phyloP scores from a whole-genome alignment of 2,113 vertebrate genomes.

The Stegostoma tigrinum region DNA sequence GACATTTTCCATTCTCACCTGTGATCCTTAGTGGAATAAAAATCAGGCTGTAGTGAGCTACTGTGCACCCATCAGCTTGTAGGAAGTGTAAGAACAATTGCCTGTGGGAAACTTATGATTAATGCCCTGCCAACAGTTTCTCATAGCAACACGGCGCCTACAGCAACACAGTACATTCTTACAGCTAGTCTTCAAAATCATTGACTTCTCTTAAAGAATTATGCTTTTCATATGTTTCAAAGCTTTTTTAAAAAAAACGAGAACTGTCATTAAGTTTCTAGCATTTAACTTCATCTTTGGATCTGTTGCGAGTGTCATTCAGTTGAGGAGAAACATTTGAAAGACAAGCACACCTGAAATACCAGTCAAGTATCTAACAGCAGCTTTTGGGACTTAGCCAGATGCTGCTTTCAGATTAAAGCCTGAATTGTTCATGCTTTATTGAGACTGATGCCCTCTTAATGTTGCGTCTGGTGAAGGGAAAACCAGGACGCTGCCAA shows the following conservation, averaged over 20 bases:
- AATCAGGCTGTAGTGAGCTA: not conserved
- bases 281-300: not conserved
- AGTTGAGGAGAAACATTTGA: not conserved
- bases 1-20: slow-evolving; percentile 25
- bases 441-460: not conserved
- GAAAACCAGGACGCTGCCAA: not conserved
- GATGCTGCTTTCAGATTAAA: slow-evolving; percentile 12
- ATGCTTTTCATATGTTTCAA: slow-evolving; percentile 7
- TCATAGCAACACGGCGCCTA: not conserved
- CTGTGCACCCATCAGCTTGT: not conserved
- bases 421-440: not conserved
- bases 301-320: not conserved
- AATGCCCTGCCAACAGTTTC: slow-evolving; percentile 18
- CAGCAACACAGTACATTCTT: not conserved
- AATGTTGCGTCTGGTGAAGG: not conserved
- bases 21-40: slow-evolving; percentile 17
- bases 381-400: slow-evolving; percentile 30
- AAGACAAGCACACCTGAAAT: not conserved
- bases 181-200: slow-evolving; percentile 12
- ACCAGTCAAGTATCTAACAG: not conserved
- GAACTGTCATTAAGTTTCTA: not conserved
- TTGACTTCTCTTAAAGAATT: not conserved
- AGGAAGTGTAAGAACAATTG: slow-evolving; percentile 24
- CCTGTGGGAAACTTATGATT: slow-evolving; percentile 26
- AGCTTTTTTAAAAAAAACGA: not conserved